phyloP scores from a whole-genome alignment of 2,888 invertebrate species.

The Limnephilus auricula region DNA sequence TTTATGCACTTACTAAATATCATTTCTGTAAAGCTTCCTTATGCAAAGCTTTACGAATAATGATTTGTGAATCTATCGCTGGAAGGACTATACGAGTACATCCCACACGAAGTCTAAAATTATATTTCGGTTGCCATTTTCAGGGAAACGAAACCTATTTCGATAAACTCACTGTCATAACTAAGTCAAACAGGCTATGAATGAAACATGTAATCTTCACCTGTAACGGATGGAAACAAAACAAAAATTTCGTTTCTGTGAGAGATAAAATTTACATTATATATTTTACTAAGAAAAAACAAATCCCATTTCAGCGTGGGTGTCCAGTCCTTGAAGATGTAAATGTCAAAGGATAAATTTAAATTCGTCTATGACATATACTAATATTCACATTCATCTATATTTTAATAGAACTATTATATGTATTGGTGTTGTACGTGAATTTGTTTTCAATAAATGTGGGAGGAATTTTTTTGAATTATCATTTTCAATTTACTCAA shows the following conservation, averaged over 20 bases:
- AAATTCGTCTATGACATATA: neutral
- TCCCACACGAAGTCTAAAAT: neutral
- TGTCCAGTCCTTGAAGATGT: neutral
- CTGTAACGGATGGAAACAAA: constrained; percentile 5
- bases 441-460: neutral
- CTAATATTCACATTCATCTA: neutral
- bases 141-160: neutral
- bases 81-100: neutral
- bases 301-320: neutral
- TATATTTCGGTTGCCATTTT: neutral
- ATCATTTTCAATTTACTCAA: neutral
- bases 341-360: neutral
- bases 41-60: neutral
- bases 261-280: neutral
- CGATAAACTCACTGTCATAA: neutral
- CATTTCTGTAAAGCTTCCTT: too few relatives aligned
- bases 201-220: constrained; percentile 14
- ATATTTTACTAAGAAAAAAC: neutral
- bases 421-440: neutral
- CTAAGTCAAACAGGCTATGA: neutral
- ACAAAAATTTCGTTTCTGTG: neutral
- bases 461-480: neutral
- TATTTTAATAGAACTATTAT: neutral
- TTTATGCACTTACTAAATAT: too few relatives aligned
- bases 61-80: neutral